A percentile compares a stretch with the other conserved stretches of the same genome.
Conservation (phyloP, 2,113 vertebrate species). For the Cyphomyrus discorhynchus region DNA sequence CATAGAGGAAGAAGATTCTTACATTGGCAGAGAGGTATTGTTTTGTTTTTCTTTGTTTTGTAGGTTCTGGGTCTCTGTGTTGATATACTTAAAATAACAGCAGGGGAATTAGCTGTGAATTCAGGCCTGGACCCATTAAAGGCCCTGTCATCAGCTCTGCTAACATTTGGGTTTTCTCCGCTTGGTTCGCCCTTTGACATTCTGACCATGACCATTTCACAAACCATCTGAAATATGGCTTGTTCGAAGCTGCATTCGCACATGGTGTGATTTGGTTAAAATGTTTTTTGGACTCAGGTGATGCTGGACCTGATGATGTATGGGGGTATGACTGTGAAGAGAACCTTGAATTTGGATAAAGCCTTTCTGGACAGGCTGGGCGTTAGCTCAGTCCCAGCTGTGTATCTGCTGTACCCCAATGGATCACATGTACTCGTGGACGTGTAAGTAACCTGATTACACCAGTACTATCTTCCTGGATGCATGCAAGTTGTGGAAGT, state of each 20-base stretch:
- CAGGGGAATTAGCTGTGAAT: not conserved
- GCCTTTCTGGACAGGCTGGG: slow-evolving; percentile 68
- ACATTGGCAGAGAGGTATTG: slow-evolving; percentile 72
- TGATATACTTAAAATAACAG: not conserved
- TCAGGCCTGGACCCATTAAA: not conserved
- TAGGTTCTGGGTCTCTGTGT: not conserved
- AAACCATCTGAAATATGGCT: not conserved
- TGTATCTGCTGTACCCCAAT: slow-evolving; percentile 77
- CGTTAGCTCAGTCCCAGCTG: slow-evolving; percentile 61
- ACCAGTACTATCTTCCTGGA: not conserved
- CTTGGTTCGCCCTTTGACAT: not conserved
- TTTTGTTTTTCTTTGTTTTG: not conserved
- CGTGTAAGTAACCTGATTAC: slow-evolving; percentile 58
- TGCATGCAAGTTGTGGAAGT: not conserved
- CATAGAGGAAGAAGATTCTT: slow-evolving; percentile 66
- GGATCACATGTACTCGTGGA: slow-evolving; percentile 66
- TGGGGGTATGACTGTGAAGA: slow-evolving; percentile 68
- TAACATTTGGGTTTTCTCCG: not conserved
- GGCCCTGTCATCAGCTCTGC: not conserved
- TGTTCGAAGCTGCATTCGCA: not conserved
- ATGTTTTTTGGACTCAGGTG: slow-evolving; percentile 60
- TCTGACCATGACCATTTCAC: not conserved
- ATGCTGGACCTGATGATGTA: slow-evolving; percentile 78
- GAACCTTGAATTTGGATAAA: slow-evolving; percentile 62
- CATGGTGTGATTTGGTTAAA: not conserved